Evolutionary conservation across 2,888 invertebrate species (phyloP), one percentile per base, ranked within the genome.

Genomic region (Hirtodrosophila alboralis): DNA sequence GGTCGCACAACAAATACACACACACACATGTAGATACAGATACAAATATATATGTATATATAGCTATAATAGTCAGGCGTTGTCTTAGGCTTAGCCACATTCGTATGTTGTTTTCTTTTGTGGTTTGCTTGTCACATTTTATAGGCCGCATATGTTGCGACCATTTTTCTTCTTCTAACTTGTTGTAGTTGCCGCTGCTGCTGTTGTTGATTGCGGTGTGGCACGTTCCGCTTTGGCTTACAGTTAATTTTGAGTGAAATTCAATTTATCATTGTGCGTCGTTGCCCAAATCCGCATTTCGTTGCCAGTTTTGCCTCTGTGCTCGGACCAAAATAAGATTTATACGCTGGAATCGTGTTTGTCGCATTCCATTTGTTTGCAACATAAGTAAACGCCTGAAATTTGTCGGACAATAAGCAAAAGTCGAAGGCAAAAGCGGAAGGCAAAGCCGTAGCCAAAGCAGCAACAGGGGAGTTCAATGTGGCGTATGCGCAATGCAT

Each of bases 161-260:
- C 56, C 59, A 71, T 74, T 71, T 67, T 70, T 67, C 72, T 70
- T 67, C 72, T 78, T 75, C 26, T 9, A 27, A 38, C 36, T 31
- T 51, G 37, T 28, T 30, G 9, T 44, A 37, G 51, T 14, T 48
- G 33, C 16, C 52, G 63, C 21, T 70, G 54, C 28, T 36, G 34
- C 43, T 60, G 59, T 43, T 53, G 67, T 28, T 66, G 71, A 49
- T 64, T 57, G 61, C 43, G 75, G 59, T 63, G 56, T 53, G 49
- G 65, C 78, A 84, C 85, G 78, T 77, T 84, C 65, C 65, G 54
- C 68, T 61, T 59, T 57, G 83, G 72, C 83, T 78, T 75, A 72
- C 76, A 85, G 85, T 80, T 80, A 83, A 80, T 80, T 85, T 83
- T 83, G 73, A 83, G 64, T 72, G 75, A 75, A 85, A 80, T 85